phyloP scores from a whole-genome alignment of 2,113 vertebrate genomes.

The Athene cunicularia region DNA sequence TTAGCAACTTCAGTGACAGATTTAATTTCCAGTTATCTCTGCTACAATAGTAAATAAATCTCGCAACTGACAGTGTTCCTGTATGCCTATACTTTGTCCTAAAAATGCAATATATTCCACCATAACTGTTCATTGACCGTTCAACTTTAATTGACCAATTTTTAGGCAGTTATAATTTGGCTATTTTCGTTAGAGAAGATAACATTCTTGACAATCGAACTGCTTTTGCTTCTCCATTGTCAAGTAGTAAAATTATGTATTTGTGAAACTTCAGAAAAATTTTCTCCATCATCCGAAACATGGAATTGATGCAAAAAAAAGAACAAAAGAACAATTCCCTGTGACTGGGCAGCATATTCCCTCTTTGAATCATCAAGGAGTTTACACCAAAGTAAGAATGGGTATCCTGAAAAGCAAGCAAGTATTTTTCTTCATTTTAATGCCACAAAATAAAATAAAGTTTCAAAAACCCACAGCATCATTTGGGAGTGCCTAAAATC shows the following conservation, averaged over 20 bases:
- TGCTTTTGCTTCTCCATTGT: slow-evolving; percentile 48
- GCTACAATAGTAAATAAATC: slow-evolving; percentile 64
- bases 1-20: slow-evolving; percentile 40
- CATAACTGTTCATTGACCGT: slow-evolving; percentile 56
- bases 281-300: slow-evolving; percentile 57
- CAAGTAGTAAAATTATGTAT: slow-evolving; percentile 31
- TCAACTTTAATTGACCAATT: slow-evolving; percentile 75
- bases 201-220: slow-evolving; percentile 58
- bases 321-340: slow-evolving; percentile 41
- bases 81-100: not conserved
- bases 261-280: slow-evolving; percentile 66
- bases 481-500: slow-evolving; percentile 7
- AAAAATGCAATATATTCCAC: slow-evolving; percentile 54
- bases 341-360: slow-evolving; percentile 35
- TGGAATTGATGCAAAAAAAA: slow-evolving; percentile 57
- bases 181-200: slow-evolving; percentile 65
- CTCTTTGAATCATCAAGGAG: slow-evolving; percentile 37
- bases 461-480: not conserved
- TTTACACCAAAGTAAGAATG: slow-evolving; percentile 15
- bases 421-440: not conserved
- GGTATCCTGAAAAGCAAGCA: not conserved
- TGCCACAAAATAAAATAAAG: not conserved
- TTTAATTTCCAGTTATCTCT: slow-evolving; percentile 69
- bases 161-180: slow-evolving; percentile 58
- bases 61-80: slow-evolving; percentile 34